Conservation (phyloP, 2,113 vertebrate genomes). For the Oxyruncus cristatus region DNA sequence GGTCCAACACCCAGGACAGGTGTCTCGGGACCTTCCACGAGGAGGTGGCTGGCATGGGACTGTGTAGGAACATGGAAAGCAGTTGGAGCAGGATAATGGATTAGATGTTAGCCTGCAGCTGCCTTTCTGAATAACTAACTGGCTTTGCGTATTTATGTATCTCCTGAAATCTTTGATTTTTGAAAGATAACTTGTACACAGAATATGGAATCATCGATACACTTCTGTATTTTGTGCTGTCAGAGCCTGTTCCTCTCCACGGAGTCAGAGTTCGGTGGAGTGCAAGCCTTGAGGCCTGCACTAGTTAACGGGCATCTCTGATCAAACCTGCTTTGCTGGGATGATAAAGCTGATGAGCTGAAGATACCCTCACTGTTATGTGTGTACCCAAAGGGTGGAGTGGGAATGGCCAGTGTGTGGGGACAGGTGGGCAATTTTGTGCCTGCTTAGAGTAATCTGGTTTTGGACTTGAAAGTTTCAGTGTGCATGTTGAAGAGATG, state of each 20-base stretch:
- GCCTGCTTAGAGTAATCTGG: neutral
- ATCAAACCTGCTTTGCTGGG: neutral
- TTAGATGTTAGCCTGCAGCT: neutral
- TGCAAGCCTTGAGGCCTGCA: neutral
- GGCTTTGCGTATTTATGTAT: neutral
- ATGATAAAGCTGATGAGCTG: neutral
- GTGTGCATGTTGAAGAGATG: fast-evolving
- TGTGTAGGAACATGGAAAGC: neutral
- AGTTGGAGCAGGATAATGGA: neutral
- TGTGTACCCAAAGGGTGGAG: neutral
- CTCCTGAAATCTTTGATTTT: fast-evolving
- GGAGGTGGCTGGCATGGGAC: neutral
- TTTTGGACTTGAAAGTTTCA: neutral
- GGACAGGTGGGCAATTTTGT: neutral
- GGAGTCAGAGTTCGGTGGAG: neutral
- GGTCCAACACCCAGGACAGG: too few relatives aligned
- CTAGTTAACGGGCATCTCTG: neutral
- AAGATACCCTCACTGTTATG: neutral
- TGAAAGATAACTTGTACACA: neutral
- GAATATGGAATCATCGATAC: neutral
- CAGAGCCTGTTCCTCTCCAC: neutral
- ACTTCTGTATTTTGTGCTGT: neutral
- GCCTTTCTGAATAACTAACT: neutral
- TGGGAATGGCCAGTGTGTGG: neutral
- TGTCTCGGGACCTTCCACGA: neutral